phyloP scores from a whole-genome alignment of 1,140 invertebrate genomes.

The Solenopsis invicta region DNA sequence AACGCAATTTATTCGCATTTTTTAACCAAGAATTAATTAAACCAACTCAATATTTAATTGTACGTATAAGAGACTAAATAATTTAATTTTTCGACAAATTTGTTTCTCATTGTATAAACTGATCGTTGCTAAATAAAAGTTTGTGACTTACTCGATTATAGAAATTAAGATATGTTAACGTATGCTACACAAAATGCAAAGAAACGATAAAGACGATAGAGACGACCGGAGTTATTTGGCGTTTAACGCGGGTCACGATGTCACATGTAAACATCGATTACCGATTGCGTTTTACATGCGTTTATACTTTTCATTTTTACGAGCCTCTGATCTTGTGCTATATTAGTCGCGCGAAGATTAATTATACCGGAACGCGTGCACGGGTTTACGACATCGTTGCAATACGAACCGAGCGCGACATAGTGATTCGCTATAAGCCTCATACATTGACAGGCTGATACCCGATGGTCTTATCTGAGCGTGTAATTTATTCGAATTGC shows the following conservation, averaged over 20 bases:
- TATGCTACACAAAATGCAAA: not conserved
- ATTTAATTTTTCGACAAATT: too few relatives aligned
- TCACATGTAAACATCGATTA: conserved; percentile 21
- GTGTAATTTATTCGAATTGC: conserved; percentile 40
- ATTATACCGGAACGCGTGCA: conserved; percentile 1
- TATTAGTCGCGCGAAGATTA: conserved; percentile 34
- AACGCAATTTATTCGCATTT: too few relatives aligned
- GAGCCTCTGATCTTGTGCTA: not conserved
- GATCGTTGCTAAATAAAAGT: not conserved
- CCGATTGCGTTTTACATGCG: conserved; percentile 12
- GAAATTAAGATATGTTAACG: conserved; percentile 20
- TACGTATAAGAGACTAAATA: too few relatives aligned
- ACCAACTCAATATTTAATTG: too few relatives aligned
- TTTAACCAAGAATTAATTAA: too few relatives aligned
- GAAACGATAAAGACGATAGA: not conserved
- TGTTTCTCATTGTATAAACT: not conserved
- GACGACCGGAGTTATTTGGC: not conserved
- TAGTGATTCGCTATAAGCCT: conserved; percentile 31
- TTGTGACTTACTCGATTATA: not conserved
- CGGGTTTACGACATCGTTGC: conserved; percentile 28
- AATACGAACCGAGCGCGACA: conserved; percentile 21
- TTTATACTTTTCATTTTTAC: conserved; percentile 31
- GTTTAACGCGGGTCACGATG: conserved; percentile 3
- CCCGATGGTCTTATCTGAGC: conserved; percentile 36
- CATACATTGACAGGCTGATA: conserved; percentile 26